These are phyloP conservation scores for Paracanthobrama guichenoti DNA, from an alignment of 2,113 vertebrate genomes.

Conservation along the genomic window DNA sequence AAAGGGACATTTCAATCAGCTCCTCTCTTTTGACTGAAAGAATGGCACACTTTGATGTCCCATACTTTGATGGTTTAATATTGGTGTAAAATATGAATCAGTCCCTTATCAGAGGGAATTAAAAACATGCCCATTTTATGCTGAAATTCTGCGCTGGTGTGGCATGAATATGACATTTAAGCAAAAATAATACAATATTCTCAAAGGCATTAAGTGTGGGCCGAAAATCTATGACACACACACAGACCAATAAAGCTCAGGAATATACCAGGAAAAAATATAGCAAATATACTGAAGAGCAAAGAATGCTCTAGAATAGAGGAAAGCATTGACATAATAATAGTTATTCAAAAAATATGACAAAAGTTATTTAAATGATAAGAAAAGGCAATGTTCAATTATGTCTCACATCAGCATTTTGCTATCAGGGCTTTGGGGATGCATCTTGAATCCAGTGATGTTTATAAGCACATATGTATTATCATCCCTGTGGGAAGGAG, in stretches of 20 bases:
- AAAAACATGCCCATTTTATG: constrained; percentile 42
- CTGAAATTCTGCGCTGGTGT: neutral
- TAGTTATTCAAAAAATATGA: neutral
- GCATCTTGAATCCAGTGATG: neutral
- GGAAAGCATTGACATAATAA: neutral
- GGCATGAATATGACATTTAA: constrained; percentile 18
- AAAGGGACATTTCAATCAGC: constrained; percentile 68
- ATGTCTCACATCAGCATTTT: neutral
- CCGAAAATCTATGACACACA: neutral
- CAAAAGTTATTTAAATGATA: neutral
- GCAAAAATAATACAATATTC: neutral
- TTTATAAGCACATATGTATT: neutral
- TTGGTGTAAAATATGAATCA: constrained; percentile 51
- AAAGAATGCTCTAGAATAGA: neutral
- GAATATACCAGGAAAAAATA: neutral
- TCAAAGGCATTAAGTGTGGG: neutral
- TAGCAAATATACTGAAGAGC: neutral
- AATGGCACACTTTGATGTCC: constrained; percentile 64
- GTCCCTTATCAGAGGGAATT: constrained; percentile 51
- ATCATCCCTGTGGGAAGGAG: neutral
- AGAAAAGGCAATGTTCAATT: neutral
- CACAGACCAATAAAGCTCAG: neutral
- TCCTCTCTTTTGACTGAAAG: constrained; percentile 62
- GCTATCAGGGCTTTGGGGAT: neutral
- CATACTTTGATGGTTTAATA: constrained; percentile 64